Evolutionary conservation across 2,113 vertebrate genomes (phyloP), one percentile per base, ranked within the genome.

Genomic region (Ursus arctos): DNA sequence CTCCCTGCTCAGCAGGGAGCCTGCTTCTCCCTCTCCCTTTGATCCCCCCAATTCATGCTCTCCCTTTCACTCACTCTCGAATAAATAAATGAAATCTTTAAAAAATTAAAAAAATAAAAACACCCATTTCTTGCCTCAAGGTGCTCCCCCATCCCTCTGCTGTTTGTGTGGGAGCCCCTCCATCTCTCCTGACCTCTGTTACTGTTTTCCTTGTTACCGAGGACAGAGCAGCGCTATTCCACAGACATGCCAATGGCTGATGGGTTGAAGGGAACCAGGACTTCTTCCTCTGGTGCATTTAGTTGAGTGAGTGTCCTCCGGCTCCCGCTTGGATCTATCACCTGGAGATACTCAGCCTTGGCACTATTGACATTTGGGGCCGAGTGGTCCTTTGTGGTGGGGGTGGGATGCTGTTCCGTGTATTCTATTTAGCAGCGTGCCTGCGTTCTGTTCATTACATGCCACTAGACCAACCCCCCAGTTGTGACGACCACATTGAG

Each of bases 341-440:
- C 7, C 82, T 15, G 7, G 13, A 7, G 36, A 10, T 69, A 31
- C 40, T 63, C 33, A n/a, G 1, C 14, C 59, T 83, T n/a, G 7
- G 19, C 0, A 0, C 16, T 28, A 1, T 2, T 19, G 22, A 61
- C 18, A 61, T 33, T n/a, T 22, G 0, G 26, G 31, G 13, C 43
- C 40, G 9, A 3, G 4, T 47, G 5, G n/a, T n/a, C 18, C 33
- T 82, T n/a, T 24, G 2, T 43, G 47, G 19, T 14, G 31, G 10
- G n/a, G 3, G 6, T 2, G 31, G 1, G 4, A 4, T 43, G 43
- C 16, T 57, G 14, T 55, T 24, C 18, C 7, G 8, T 51, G 3
- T 15, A 9, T 18, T 22, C 2, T 65, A 0, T 8, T 33, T n/a
- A 47, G 43, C 8, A 47, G 16, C 5, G 6, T 7, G n/a, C 26